Conservation (phyloP, 37 sponge, comb jelly and placozoan genomes). For the Diacarnus erythraeanus region DNA sequence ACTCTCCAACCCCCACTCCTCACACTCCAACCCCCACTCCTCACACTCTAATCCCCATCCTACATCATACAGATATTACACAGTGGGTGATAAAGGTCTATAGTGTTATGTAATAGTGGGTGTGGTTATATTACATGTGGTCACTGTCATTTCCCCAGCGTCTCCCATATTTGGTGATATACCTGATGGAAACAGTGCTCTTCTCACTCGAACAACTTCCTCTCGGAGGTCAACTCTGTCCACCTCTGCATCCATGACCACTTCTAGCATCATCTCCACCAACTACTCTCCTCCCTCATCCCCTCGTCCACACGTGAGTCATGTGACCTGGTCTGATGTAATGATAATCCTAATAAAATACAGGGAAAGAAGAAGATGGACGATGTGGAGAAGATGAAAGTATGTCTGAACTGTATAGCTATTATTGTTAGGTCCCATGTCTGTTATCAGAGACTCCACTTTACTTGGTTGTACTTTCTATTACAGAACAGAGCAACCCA, state of each 20-base stretch:
- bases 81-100: neutral
- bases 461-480: neutral
- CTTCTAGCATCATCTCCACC: conserved; percentile 16
- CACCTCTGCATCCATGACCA: conserved; percentile 8
- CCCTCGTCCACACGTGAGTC: neutral
- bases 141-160: neutral
- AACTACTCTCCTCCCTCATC: conserved; percentile 2
- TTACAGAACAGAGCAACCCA: conserved; percentile 81
- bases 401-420: conserved; percentile 1
- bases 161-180: conserved; percentile 10
- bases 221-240: conserved; percentile 8
- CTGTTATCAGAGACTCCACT: neutral
- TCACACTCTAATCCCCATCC: too few relatives aligned
- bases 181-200: conserved; percentile 24
- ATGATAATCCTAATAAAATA: neutral
- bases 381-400: conserved; percentile 84
- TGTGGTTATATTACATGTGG: neutral
- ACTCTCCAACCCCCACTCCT: neutral
- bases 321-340: neutral
- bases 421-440: too few relatives aligned
- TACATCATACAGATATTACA: neutral
- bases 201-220: conserved; percentile 3
- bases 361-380: conserved; percentile 19
- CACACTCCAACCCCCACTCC: too few relatives aligned
- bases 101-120: neutral